Conservation (phyloP, 2,888 invertebrate genomes). For the Eupithecia subumbrata region DNA sequence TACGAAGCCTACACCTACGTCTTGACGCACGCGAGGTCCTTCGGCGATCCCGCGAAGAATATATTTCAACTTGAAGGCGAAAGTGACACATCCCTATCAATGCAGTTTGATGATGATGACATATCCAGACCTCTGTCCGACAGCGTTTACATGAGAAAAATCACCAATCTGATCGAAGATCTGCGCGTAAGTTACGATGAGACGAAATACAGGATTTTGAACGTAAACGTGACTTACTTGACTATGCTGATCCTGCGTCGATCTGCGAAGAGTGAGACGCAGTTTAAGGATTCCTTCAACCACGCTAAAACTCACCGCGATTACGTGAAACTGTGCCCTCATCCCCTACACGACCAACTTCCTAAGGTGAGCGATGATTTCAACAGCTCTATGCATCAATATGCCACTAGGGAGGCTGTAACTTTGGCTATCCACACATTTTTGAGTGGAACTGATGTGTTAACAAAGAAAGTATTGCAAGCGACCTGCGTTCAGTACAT, state of each 20-base stretch:
- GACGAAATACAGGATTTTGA: constrained; percentile 27
- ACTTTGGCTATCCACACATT: constrained; percentile 30
- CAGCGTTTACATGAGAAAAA: constrained; percentile 29
- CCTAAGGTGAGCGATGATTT: constrained; percentile 11
- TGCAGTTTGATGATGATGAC: background rate
- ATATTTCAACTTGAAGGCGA: constrained; percentile 22
- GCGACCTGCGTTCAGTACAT: constrained; percentile 35
- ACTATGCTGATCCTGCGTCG: constrained; percentile 34
- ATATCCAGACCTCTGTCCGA: constrained; percentile 22
- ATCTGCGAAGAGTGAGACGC: constrained; percentile 20
- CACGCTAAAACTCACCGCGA: constrained; percentile 29
- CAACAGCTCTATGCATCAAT: background rate
- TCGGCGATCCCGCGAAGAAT: constrained; percentile 26
- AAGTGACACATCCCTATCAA: background rate
- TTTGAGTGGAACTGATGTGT: constrained; percentile 26
- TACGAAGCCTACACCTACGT: constrained; percentile 28
- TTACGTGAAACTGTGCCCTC: constrained; percentile 35
- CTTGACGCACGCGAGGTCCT: constrained; percentile 36
- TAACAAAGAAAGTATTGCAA: constrained; percentile 30
- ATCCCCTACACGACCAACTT: constrained; percentile 27
- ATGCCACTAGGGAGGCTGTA: background rate
- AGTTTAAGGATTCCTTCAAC: constrained; percentile 23
- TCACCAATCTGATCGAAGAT: constrained; percentile 27
- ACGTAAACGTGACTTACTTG: constrained; percentile 34
- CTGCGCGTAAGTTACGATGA: constrained; percentile 26